phyloP scores from a whole-genome alignment of 2,888 invertebrate genomes.

The Timandra comae region DNA sequence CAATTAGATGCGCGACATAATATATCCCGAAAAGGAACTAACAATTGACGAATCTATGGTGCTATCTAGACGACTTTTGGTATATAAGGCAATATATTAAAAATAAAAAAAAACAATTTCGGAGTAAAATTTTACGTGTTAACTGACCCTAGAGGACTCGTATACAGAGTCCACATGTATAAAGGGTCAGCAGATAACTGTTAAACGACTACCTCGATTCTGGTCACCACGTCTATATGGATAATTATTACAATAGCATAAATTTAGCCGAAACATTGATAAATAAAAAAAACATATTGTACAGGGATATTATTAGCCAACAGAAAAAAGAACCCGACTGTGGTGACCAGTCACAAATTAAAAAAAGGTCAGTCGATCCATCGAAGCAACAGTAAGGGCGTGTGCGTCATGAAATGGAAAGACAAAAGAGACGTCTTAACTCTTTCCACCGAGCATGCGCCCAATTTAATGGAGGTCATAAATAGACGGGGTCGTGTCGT shows the following conservation, averaged over 20 bases:
- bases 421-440: no score
- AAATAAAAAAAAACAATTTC: conserved; percentile 1
- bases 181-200: conserved; percentile 4
- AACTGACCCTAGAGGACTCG: conserved; percentile 3
- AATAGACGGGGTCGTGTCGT: no score
- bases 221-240: conserved; percentile 5
- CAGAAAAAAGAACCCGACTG: not conserved
- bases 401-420: no score
- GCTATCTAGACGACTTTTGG: no score
- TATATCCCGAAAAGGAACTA: no score
- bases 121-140: conserved; percentile 5
- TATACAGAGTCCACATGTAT: conserved; percentile 5
- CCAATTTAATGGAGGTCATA: no score
- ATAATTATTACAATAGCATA: conserved; percentile 5
- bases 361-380: no score
- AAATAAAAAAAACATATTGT: not conserved
- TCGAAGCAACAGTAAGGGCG: no score
- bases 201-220: not conserved
- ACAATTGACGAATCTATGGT: conserved; percentile 4
- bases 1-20: conserved; percentile 1
- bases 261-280: conserved; percentile 2
- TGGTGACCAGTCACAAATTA: not conserved
- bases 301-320: not conserved
- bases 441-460: no score
- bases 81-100: no score